Evolutionary conservation across 2,113 vertebrate species (phyloP).

Genomic region (Triplophysa tibetana): DNA sequence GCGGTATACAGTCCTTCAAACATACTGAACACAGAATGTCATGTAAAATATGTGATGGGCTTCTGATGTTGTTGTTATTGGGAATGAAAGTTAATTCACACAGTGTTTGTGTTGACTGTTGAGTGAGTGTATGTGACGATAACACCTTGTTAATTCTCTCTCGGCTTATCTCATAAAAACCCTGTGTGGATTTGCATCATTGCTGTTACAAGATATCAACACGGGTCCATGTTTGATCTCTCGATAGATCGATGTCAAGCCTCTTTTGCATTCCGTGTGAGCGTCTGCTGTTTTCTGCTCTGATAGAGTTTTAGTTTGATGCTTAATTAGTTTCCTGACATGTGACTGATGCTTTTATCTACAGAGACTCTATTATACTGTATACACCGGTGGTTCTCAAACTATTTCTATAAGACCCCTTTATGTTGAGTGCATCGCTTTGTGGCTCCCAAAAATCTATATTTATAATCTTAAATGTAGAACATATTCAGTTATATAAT

Average conservation of each 20-base stretch:
- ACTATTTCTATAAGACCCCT: no score
- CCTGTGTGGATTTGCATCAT: conserved; percentile 13
- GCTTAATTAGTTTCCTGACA: conserved; percentile 10
- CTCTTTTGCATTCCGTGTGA: not conserved
- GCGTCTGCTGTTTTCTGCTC: not conserved
- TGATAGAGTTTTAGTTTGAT: conserved; percentile 9
- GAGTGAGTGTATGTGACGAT: not conserved
- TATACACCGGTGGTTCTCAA: no score
- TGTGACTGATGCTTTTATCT: conserved; percentile 10
- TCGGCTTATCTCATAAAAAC: conserved; percentile 2
- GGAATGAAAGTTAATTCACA: not conserved
- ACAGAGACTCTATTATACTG: not conserved
- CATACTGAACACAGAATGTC: not conserved
- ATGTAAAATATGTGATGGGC: not conserved
- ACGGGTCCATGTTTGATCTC: conserved; percentile 19
- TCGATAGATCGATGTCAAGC: not conserved
- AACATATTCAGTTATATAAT: no score
- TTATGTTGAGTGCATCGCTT: no score
- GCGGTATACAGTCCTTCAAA: not conserved
- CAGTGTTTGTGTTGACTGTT: not conserved
- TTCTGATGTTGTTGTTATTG: not conserved
- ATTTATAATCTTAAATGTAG: no score
- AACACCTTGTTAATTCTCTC: conserved; percentile 13
- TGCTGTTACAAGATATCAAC: conserved; percentile 2
- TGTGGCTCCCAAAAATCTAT: no score